These are phyloP conservation scores for Leptinotarsa undecemlineata DNA, from an alignment of 1,140 invertebrate species.

Conservation along the genomic window DNA sequence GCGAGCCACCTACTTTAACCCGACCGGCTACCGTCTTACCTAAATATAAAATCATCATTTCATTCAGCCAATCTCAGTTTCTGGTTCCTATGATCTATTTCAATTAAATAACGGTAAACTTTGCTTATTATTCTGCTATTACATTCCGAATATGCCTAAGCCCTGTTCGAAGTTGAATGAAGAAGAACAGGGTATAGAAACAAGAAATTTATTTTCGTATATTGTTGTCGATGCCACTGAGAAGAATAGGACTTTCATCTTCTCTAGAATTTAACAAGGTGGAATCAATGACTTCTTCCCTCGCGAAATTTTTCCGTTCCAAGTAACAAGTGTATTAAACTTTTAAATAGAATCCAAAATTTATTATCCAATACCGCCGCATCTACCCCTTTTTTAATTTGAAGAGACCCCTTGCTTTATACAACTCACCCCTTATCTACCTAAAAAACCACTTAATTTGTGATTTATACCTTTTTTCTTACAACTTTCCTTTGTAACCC, in stretches of 20 bases:
- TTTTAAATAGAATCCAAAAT: slow-evolving; percentile 46
- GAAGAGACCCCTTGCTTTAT: slow-evolving; percentile 26
- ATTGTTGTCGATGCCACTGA: no score
- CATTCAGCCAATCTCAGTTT: no score
- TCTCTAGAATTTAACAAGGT: slow-evolving; percentile 2
- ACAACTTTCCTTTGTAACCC: slow-evolving; percentile 32
- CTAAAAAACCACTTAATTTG: slow-evolving; percentile 46
- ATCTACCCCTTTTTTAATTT: slow-evolving; percentile 41
- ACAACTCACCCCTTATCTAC: slow-evolving; percentile 36
- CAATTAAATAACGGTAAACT: no score
- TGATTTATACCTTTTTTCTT: slow-evolving; percentile 44
- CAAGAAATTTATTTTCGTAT: no score
- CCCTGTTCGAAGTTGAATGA: no score
- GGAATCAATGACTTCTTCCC: slow-evolving; percentile 22
- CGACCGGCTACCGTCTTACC: no score
- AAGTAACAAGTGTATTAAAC: slow-evolving; percentile 45
- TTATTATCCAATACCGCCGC: slow-evolving; percentile 37
- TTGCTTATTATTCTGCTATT: no score
- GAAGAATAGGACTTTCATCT: not conserved
- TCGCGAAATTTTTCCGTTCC: not conserved
- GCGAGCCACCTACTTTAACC: no score
- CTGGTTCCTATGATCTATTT: no score
- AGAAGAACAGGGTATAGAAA: no score
- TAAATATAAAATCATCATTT: no score
- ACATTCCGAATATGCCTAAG: no score